phyloP scores from a whole-genome alignment of 2,888 invertebrate genomes.

The Lochmaea capreae region DNA sequence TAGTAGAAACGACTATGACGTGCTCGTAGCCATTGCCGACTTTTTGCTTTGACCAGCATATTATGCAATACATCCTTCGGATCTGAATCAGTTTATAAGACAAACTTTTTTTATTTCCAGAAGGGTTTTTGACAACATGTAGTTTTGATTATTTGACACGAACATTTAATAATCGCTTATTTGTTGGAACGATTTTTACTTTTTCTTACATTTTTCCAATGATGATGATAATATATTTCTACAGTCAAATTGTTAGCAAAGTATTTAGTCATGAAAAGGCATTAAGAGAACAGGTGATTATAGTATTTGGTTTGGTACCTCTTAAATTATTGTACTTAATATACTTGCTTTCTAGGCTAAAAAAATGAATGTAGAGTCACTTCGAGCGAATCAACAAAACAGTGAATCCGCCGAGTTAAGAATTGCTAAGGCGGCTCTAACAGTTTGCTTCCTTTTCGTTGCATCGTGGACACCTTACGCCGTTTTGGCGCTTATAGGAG shows the following conservation, averaged over 20 bases:
- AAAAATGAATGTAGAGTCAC: slow-evolving; percentile 91
- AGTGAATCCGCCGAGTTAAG: slow-evolving; percentile 82
- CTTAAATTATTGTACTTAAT: background rate
- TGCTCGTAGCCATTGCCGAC: too few species aligned
- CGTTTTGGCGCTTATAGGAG: slow-evolving; percentile 82
- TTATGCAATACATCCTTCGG: too few species aligned
- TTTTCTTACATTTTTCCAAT: slow-evolving; percentile 85
- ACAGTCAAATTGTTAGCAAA: slow-evolving; percentile 87
- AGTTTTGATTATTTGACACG: slow-evolving; percentile 85
- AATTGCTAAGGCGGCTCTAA: slow-evolving; percentile 90
- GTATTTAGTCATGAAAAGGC: slow-evolving; percentile 90
- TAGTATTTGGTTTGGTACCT: too few species aligned
- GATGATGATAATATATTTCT: slow-evolving; percentile 82
- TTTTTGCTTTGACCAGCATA: too few species aligned
- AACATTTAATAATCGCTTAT: slow-evolving; percentile 81
- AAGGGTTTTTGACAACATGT: slow-evolving; percentile 91
- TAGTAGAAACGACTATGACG: too few species aligned
- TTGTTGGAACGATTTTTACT: slow-evolving; percentile 80
- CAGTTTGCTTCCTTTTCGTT: slow-evolving; percentile 86
- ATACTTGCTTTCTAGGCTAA: slow-evolving; percentile 71
- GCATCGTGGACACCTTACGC: slow-evolving; percentile 94
- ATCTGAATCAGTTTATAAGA: too few species aligned
- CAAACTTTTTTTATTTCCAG: slow-evolving; percentile 66
- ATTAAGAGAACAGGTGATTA: slow-evolving; percentile 73
- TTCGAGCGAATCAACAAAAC: slow-evolving; percentile 77